Base-by-base conservation (phyloP, 2,888 invertebrate species). In the Brachyopa scutellaris region DNA sequence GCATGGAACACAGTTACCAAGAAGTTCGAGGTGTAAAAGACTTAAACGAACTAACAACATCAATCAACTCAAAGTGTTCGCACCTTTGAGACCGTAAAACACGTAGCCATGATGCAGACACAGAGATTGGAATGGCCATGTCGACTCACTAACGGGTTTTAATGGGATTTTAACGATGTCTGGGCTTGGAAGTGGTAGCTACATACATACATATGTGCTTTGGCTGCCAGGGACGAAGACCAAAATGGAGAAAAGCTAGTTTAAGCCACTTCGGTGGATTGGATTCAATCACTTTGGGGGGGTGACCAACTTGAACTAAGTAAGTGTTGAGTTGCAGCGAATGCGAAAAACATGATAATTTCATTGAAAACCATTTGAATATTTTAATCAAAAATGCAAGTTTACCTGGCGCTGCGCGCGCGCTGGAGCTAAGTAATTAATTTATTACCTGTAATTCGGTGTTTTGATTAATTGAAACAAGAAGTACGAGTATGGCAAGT, bases 91-190 rank as follows among this genome's bases (percentile, higher is more conserved):
- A 66, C 8, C 29, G 33, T 64, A 42, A 55, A 45, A 33, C 36
- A 40, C 40, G 9, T 40, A 42, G 19, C 9, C 36, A 13, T 31
- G 3, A 55, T 33, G 13, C 55, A 26, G 4, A 23, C 19, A 38
- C 6, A 11, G 21, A 11, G 21, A 7, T 42, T 47, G 29, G 19
- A 33, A 59, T 59, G 33, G 19, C 13, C 42, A 61, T 40, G 21
- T 42, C 57, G 23, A 57, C 26, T 40, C 31, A 23, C 72, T n/a
- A 72, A 62, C 53, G 55, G 47, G 55, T 57, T 74, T 57, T 74
- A 74, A 74, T 74, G 74, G 13, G 49, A 49, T 66, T 74, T 74
- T 74, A 74, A 74, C 74, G 74, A 74, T 23, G 49, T n/a, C 57
- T 13, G 23, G 29, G 55, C 47, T 57, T 36, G 36, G 42, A 17